Evolutionary conservation across 2,888 invertebrate genomes (phyloP), one percentile per base, ranked within the genome.

Genomic region (Acronicta psi): DNA sequence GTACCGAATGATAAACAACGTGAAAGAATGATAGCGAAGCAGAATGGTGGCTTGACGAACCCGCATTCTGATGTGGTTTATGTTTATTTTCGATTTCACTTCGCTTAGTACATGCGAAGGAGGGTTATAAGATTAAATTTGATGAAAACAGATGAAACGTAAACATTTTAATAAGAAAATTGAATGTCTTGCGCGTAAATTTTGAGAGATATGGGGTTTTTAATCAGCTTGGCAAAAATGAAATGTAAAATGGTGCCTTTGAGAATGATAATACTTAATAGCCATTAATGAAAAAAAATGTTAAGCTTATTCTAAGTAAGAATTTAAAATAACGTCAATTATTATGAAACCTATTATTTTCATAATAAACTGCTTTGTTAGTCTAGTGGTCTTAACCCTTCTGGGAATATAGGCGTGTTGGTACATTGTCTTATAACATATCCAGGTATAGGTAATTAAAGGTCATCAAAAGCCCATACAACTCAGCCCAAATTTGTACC

Each of bases 81-180:
- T 85, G 83, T 87, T 86, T 85, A 82, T 86, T 86, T 90, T 91
- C 90, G 87, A 88, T 90, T 90, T 88, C 88, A 86, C 87, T 85
- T 81, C 71, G 76, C 79, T 79, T 75, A 81, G 81, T 83, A 83
- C 73, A 86, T 67, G 79, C 78, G 69, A 80, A 81, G 69, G 75
- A 73, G 75, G 73, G 75, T 77, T 78, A 82, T 78, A 73, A 78
- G 77, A 80, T 79, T 75, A 79, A 80, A 80, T 75, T 73, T 69
- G 77, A 75, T 63, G 67, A 78, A 77, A 75, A 77, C 73, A 76
- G 75, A 80, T 81, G 76, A 76, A 77, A 77, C 49, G 68, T 61
- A 74, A 80, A 77, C 69, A 76, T 77, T 70, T 69, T 68, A 68
- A 66, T 58, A 61, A 58, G 62, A 58, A 70, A 69, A 67, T 67